phyloP scores from a whole-genome alignment of 1,140 invertebrate genomes.

The Scylla paramamosain region DNA sequence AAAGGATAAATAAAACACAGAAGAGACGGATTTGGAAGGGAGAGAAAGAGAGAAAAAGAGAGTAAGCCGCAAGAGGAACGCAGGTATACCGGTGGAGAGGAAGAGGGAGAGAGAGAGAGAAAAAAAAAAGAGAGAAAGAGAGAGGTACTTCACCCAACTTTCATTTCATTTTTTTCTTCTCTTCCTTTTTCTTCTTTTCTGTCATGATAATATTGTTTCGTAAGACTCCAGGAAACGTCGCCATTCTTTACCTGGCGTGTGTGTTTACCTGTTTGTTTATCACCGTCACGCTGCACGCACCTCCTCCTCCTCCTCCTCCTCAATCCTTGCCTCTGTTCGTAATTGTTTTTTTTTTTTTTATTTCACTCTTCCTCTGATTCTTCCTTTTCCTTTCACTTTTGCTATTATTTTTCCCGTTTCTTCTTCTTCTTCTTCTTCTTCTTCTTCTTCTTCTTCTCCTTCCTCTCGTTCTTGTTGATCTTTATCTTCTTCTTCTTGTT shows the following conservation, averaged over 20 bases:
- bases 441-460: neutral
- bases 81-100: neutral
- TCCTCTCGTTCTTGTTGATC: neutral
- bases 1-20: no score
- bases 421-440: neutral
- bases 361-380: neutral
- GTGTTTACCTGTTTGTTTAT: constrained; percentile 5
- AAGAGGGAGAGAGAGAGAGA: neutral
- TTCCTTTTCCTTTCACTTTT: neutral
- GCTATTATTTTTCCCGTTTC: neutral
- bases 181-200: neutral
- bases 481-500: neutral
- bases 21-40: no score
- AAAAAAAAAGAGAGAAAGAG: neutral
- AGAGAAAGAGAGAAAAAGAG: neutral
- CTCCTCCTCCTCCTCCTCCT: neutral
- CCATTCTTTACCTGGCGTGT: neutral
- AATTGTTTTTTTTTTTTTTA: no score
- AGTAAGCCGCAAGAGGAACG: neutral
- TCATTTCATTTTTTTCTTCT: neutral
- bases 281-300: neutral
- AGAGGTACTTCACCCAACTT: neutral
- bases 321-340: neutral
- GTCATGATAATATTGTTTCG: neutral
- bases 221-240: neutral